Conservation (phyloP, 2,888 invertebrate species). For the Dorcus parallelipipedus region DNA sequence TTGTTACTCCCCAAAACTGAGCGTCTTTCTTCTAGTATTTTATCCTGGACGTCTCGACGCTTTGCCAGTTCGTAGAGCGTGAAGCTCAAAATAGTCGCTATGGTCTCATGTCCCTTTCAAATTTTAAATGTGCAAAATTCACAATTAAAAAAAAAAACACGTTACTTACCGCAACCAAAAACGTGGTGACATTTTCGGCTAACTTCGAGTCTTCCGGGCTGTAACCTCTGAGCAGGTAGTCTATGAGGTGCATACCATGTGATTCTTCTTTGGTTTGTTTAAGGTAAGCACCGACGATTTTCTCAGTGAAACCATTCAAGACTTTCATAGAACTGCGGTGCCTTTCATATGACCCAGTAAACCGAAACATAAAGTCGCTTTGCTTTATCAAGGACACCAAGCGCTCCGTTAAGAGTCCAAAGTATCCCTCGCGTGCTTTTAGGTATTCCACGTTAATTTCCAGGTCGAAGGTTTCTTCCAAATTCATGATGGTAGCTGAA, state of each 20-base stretch:
- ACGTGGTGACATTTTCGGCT: no score
- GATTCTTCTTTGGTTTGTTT: conserved; percentile 7
- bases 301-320: conserved; percentile 20
- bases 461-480: no score
- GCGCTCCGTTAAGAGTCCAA: conserved; percentile 22
- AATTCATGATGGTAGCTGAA: no score
- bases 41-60: conserved; percentile 25
- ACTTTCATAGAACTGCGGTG: conserved; percentile 18
- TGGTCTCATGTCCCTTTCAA: conserved; percentile 30
- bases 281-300: conserved; percentile 18
- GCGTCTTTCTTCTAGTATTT: conserved; percentile 23
- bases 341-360: conserved; percentile 18
- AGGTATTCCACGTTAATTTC: no score
- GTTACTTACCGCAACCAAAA: no score
- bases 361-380: conserved; percentile 22
- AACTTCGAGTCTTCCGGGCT: no score
- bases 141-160: no score
- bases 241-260: no score
- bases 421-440: background rate
- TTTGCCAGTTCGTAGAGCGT: conserved; percentile 22
- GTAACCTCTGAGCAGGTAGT: no score
- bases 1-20: conserved; percentile 10
- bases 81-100: conserved; percentile 22
- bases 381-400: conserved; percentile 25
- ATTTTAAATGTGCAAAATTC: background rate